Percentiles rank a stretch among this genome's conserved stretches.
phyloP scores from a whole-genome alignment of 2,797 vertebrate genomes.

The Hoplostethus atlanticus region DNA sequence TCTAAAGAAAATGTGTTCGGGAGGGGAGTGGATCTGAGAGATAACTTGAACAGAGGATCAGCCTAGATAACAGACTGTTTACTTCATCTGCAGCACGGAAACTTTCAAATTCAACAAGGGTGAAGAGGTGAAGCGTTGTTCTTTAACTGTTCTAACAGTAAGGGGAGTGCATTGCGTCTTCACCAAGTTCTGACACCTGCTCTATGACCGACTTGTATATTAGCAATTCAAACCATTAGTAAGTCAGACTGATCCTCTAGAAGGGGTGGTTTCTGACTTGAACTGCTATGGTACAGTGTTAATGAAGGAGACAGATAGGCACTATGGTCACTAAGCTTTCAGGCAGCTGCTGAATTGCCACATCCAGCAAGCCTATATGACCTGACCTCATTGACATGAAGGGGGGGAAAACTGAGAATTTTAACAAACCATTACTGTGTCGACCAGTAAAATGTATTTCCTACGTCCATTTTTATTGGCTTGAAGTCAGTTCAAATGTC shows the following conservation, averaged over 20 bases:
- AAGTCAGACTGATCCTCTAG: slow-evolving; percentile 8
- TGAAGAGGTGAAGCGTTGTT: neutral
- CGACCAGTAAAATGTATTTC: slow-evolving; percentile 51
- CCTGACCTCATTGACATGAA: slow-evolving; percentile 60
- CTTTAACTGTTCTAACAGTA: neutral
- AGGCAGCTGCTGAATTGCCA: slow-evolving; percentile 62
- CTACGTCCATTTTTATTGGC: slow-evolving; percentile 23
- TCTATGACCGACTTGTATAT: neutral
- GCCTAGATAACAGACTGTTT: neutral
- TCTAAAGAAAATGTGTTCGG: slow-evolving; percentile 11
- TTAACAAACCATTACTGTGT: slow-evolving; percentile 42
- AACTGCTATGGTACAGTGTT: slow-evolving; percentile 29
- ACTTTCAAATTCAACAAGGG: no score
- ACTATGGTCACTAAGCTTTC: slow-evolving; percentile 80
- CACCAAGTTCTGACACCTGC: neutral
- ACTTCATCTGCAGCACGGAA: no score
- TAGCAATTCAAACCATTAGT: neutral
- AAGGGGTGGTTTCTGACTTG: slow-evolving; percentile 24
- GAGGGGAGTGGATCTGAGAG: slow-evolving; percentile 12
- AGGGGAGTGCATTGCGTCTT: neutral
- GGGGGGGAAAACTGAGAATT: slow-evolving; percentile 48
- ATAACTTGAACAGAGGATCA: slow-evolving; percentile 9
- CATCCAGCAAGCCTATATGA: slow-evolving; percentile 46
- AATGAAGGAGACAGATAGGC: slow-evolving; percentile 72
- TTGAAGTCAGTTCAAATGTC: slow-evolving; percentile 41